These are phyloP conservation scores for Bombus ignitus DNA, from an alignment of 1,140 invertebrate species.

Conservation along the genomic window DNA sequence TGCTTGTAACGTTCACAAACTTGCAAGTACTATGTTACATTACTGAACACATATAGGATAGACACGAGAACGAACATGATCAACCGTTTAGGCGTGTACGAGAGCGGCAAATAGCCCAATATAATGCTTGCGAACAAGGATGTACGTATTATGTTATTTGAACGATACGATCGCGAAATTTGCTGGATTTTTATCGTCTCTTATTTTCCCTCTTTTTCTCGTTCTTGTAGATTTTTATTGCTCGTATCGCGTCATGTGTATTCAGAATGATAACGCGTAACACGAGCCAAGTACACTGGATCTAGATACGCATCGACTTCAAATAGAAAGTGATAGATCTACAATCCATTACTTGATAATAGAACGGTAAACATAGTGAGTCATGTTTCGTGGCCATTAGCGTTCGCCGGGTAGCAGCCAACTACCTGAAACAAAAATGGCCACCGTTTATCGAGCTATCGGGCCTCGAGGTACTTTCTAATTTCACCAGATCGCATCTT, in stretches of 20 bases:
- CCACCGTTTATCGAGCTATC: constrained; percentile 42
- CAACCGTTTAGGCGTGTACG: too few species aligned
- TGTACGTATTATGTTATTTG: not conserved
- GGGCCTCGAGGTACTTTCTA: constrained; percentile 47
- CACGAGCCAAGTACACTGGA: not conserved
- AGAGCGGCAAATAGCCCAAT: not conserved
- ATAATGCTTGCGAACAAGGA: not conserved
- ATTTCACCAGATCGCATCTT: constrained; percentile 54
- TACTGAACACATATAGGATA: too few species aligned
- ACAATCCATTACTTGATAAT: constrained; percentile 63
- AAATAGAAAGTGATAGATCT: constrained; percentile 54
- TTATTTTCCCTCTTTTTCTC: too few species aligned
- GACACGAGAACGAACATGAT: too few species aligned
- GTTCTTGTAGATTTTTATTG: too few species aligned
- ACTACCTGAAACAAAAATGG: constrained; percentile 37
- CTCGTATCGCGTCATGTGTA: not conserved
- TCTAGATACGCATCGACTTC: constrained; percentile 39
- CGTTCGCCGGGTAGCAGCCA: constrained; percentile 28
- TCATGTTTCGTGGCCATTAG: constrained; percentile 58
- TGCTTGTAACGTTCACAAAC: too few species aligned
- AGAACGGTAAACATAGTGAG: constrained; percentile 56
- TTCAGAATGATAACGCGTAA: constrained; percentile 24
- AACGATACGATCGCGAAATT: not conserved
- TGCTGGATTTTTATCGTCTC: not conserved
- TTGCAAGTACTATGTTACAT: too few species aligned